These are phyloP conservation scores for Acanthoscelides obtectus DNA, from an alignment of 2,888 invertebrate genomes.

Conservation along the genomic window DNA sequence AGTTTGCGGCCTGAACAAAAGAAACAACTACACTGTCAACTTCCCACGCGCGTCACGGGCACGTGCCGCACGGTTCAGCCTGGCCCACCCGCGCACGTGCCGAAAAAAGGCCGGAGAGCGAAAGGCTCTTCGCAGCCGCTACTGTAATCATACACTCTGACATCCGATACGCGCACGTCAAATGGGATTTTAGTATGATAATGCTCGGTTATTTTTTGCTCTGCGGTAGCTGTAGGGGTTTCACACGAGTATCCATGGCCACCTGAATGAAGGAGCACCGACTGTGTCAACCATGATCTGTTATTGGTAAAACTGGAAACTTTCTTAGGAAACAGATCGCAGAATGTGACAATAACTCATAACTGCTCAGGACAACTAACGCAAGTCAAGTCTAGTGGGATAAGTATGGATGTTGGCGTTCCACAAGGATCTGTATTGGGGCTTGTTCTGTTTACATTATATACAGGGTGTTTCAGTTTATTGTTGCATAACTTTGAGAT, in stretches of 20 bases:
- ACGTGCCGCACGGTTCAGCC: slow-evolving; percentile 24
- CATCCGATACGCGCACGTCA: slow-evolving; percentile 19
- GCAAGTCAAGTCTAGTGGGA: no score
- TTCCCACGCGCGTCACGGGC: slow-evolving; percentile 26
- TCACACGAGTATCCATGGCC: not conserved
- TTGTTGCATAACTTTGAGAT: no score
- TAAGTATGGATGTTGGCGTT: no score
- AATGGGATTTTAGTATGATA: slow-evolving; percentile 27
- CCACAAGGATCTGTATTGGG: no score
- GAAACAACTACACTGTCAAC: not conserved
- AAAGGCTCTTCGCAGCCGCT: slow-evolving; percentile 18
- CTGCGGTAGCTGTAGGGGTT: not conserved
- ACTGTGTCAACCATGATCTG: no score
- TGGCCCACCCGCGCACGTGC: slow-evolving; percentile 26
- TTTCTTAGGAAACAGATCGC: no score
- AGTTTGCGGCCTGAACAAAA: not conserved
- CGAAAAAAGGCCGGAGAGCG: slow-evolving; percentile 18
- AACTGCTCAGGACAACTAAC: no score
- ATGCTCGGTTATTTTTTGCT: slow-evolving; percentile 8
- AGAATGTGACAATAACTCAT: no score
- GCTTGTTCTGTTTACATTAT: no score
- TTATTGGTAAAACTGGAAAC: no score
- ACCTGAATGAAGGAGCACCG: no score
- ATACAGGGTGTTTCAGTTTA: no score
- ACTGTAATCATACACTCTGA: slow-evolving; percentile 23